Base-by-base conservation (phyloP, 1,140 invertebrate genomes). In the Cydia amplana region DNA sequence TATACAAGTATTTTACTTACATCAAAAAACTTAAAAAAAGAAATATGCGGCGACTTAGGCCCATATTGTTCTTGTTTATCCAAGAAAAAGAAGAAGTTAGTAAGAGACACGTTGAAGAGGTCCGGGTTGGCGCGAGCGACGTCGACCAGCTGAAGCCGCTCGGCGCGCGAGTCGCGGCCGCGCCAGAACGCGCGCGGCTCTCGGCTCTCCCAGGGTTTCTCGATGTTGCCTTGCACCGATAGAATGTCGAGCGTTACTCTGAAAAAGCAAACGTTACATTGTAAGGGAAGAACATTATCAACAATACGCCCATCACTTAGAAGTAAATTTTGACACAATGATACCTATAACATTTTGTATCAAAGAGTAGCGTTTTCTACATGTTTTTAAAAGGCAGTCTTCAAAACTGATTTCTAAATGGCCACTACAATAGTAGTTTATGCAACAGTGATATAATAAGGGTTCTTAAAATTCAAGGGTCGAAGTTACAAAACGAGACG, bases 21-120 rank as follows among this genome's bases (percentile, higher is more conserved):
- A 95, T 98, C 95, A 93, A 99, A 99, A 93, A 99, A 99, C 78
- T 97, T 95, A 92, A 98, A 98, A 90, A 99, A 99, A 14, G 97
- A 97, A 78, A 98, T 94, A 86, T 97, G 96, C 55, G 95, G 95
- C 75, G 95, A 94, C 85, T 96, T 96, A 25, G 97, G 97, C 25
- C 98, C 98, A 94, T 98, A 98, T 87, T 96, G 94, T 72, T 95
- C 90, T 88, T 97, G 96, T 91, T 98, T 94, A 85, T 99, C 95
- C 75, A 95, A 95, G 86, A 98, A 99, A 93, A 99, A 99, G 87
- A 99, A 99, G 91, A 99, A 99, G 89, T 99, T 98, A 4, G 98
- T 99, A 5, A 99, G 94, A 0, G 97, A 97, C 12, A 95, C 98
- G 94, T 99, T 98, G 75, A 99, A 95, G 0, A 98, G 87, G 74